A percentile compares a stretch with the other conserved stretches of the same genome.
phyloP scores from a whole-genome alignment of 1,140 invertebrate species.

The Hyles vespertilio region DNA sequence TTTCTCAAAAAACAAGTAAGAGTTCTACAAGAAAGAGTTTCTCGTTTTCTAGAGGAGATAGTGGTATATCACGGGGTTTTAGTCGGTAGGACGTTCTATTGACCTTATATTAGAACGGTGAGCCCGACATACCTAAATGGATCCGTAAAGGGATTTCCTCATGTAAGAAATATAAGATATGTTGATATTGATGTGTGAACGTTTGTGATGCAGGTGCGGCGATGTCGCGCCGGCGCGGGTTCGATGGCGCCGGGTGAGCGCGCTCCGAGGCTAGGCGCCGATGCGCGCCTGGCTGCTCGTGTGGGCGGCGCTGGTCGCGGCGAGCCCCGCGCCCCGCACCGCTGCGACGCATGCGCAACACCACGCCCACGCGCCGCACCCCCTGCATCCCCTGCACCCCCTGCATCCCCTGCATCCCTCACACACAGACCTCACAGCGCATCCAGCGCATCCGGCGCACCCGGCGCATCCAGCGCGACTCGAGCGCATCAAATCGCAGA shows the following conservation, averaged over 20 bases:
- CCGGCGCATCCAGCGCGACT: constrained; percentile 34
- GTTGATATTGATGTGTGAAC: constrained; percentile 1
- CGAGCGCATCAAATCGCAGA: constrained; percentile 63
- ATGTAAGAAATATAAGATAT: constrained; percentile 3
- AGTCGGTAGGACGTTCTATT: no score
- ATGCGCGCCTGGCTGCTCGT: constrained; percentile 66
- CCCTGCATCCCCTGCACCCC: constrained; percentile 19
- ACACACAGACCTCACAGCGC: constrained; percentile 17
- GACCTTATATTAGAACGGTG: no score
- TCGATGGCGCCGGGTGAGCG: constrained; percentile 61
- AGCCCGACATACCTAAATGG: no score
- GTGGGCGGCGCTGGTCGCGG: constrained; percentile 68
- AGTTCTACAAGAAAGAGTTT: no score
- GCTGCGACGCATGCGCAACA: no score
- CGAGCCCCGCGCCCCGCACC: constrained; percentile 38
- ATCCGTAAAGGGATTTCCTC: no score
- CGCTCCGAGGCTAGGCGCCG: constrained; percentile 55
- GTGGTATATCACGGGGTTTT: no score
- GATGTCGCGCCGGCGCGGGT: constrained; percentile 54
- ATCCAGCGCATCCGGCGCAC: constrained; percentile 24
- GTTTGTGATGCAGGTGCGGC: constrained; percentile 38
- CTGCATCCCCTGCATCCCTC: constrained; percentile 39
- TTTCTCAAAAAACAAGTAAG: no score
- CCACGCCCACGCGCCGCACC: constrained; percentile 26
- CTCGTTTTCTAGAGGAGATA: no score